Base-by-base conservation (phyloP, 2,797 vertebrate species). In the Channallabes apus region DNA sequence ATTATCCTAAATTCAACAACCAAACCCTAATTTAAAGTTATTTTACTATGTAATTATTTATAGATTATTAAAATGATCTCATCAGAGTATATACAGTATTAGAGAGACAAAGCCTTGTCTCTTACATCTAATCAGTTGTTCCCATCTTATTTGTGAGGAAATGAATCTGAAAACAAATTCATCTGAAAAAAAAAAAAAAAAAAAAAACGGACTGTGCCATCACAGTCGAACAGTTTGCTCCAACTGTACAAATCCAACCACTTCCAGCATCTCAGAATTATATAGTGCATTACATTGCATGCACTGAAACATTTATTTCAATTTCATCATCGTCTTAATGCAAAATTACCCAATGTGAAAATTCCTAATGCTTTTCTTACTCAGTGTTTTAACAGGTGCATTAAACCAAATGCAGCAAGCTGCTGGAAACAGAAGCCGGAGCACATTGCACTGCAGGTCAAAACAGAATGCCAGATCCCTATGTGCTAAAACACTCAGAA, bases 381-480 rank as follows among this genome's bases (percentile, higher is more conserved):
- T 32, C 41, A 56, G 59, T 69, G 15, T 71, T 79, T 56, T 80
- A 69, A 75, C 41, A 82, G 18, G 82, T 80, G 85, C n/a, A 41
- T 61, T 29, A 61, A 64, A 83, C 24, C 17, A 58, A 72, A 65
- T 64, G 29, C 41, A 72, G 32, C 18, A 65, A 68, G 17, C 76
- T 75, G 59, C 29, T 83, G 58, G 56, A 64, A 79, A 69, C 59
- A 29, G 80, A 86, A 64, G 56, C 67, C 7, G 8, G 67, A 11
- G 20, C 59, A 80, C 32, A n/a, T 24, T 51, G 68, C 76, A 62
- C 65, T 72, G 65, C 65, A 86, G 80, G 85, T 80, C 76, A 72
- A 62, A 72, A 32, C 46, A 59, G 77, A 84, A 67, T 68, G 78
- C 86, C 65, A 84, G 82, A 82, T 81, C 86, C 62, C 82, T 84